Base-by-base conservation (phyloP, 2,888 invertebrate species). In the Nineta flava region DNA sequence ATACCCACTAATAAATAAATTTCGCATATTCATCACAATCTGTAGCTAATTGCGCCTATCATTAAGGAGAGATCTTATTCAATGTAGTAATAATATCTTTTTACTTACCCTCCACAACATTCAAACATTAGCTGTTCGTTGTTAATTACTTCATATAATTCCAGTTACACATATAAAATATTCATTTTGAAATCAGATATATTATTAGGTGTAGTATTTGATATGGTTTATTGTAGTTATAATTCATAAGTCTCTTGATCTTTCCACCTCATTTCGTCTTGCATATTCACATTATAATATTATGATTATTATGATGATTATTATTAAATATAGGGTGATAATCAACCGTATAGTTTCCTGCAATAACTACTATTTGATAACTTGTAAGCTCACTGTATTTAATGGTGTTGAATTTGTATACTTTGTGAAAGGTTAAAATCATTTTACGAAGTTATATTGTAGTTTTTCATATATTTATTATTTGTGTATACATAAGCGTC, bases 181-280 rank as follows among this genome's bases (percentile, higher is more conserved):
- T 38, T 38, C 38, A 13, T 13, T 38, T 15, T 6, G 1, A 15
- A 13, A 15, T 38, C 15, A 38, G 6, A 26, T 38, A 38, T 13
- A 10, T n/a, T 13, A 15, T 38, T 6, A 38, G 6, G 12, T 38
- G 7, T 38, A 38, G n/a, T 13, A 13, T n/a, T 38, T 38, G n/a
- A 38, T 38, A 38, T 38, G n/a, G 38, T 13, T 38, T 38, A 38
- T 15, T 38, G 38, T 38, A 38, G 38, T 38, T 6, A 38, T 38
- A 38, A 38, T 38, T 38, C 38, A 38, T 38, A 38, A 38, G 38
- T 38, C 38, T 38, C 38, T 38, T 38, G 38, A 38, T 38, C 38
- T 38, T 38, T 38, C 38, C 38, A 38, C 38, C 38, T 38, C 38
- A 38, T 38, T 38, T 38, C 38, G 38, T 38, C 15, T 38, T 38